Conservation (phyloP, 2,113 vertebrate species). For the Megaptera novaeangliae region DNA sequence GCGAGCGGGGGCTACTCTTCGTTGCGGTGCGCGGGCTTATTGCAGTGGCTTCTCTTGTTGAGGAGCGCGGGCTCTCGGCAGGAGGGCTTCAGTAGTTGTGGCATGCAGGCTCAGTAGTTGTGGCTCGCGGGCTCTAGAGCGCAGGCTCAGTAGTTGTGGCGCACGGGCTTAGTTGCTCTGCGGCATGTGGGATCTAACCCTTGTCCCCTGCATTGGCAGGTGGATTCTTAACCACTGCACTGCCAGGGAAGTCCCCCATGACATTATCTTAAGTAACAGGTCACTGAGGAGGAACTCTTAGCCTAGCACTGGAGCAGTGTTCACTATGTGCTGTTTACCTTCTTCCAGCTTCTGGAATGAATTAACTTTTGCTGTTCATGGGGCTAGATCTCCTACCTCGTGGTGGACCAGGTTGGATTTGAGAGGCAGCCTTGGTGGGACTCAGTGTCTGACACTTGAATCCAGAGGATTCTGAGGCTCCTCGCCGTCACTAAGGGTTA, state of each 20-base stretch:
- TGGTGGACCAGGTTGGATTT: neutral
- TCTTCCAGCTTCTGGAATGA: neutral
- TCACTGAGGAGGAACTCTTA: neutral
- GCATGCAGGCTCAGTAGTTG: too few relatives aligned
- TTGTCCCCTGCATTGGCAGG: too few relatives aligned
- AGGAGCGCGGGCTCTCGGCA: rapidly evolving
- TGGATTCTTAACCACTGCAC: too few relatives aligned
- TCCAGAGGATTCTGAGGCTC: neutral
- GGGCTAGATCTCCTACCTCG: neutral
- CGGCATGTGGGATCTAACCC: too few relatives aligned
- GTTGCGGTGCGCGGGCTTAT: too few relatives aligned
- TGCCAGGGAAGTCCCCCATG: too few relatives aligned
- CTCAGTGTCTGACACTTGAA: neutral
- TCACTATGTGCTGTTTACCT: rapidly evolving
- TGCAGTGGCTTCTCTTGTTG: too few relatives aligned
- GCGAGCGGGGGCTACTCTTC: too few relatives aligned
- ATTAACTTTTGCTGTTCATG: neutral
- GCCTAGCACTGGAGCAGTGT: neutral
- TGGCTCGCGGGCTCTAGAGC: too few relatives aligned
- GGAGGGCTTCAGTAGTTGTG: too few relatives aligned
- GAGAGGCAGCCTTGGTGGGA: neutral
- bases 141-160: too few relatives aligned
- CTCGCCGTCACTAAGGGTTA: neutral
- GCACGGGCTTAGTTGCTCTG: too few relatives aligned
- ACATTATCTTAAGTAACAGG: neutral